phyloP scores from a whole-genome alignment of 2,797 vertebrate genomes.

The Coranthus polyacanthus region DNA sequence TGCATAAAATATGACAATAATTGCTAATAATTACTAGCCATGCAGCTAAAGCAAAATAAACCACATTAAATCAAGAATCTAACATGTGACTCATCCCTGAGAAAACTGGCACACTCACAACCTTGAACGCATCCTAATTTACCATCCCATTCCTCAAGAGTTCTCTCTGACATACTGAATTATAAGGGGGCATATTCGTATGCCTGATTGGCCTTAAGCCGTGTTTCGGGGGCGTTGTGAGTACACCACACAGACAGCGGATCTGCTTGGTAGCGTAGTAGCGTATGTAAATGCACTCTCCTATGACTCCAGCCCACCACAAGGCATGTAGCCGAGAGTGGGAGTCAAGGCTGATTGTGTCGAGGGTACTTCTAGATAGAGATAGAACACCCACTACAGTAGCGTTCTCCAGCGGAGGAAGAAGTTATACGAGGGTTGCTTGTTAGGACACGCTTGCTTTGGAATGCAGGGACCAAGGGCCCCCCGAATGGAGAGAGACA shows the following conservation, averaged over 20 bases:
- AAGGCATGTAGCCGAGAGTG: slow-evolving; percentile 83
- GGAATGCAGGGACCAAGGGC: slow-evolving; percentile 79
- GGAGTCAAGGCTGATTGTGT: slow-evolving; percentile 84
- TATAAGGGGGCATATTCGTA: slow-evolving; percentile 83
- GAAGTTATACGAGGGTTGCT: slow-evolving; percentile 76
- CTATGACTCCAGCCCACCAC: slow-evolving; percentile 84
- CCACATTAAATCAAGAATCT: slow-evolving; percentile 73
- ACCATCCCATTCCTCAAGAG: slow-evolving; percentile 84
- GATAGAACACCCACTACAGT: slow-evolving; percentile 81
- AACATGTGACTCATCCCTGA: slow-evolving; percentile 79
- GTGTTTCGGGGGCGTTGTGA: slow-evolving; percentile 82
- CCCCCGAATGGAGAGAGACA: slow-evolving; percentile 59
- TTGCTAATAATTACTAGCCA: slow-evolving; percentile 62
- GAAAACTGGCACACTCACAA: slow-evolving; percentile 81
- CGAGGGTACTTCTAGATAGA: slow-evolving; percentile 81
- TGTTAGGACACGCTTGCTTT: slow-evolving; percentile 77
- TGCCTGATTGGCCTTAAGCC: slow-evolving; percentile 81
- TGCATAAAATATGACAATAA: slow-evolving; percentile 58
- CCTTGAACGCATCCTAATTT: slow-evolving; percentile 83
- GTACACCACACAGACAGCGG: slow-evolving; percentile 80
- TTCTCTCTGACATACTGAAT: slow-evolving; percentile 85
- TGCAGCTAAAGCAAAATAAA: slow-evolving; percentile 66
- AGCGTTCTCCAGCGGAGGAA: slow-evolving; percentile 69
- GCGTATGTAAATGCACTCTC: slow-evolving; percentile 84
- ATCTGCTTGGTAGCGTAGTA: slow-evolving; percentile 77